phyloP scores from a whole-genome alignment of 2,113 vertebrate species.

The Cyprinodon tularosa region DNA sequence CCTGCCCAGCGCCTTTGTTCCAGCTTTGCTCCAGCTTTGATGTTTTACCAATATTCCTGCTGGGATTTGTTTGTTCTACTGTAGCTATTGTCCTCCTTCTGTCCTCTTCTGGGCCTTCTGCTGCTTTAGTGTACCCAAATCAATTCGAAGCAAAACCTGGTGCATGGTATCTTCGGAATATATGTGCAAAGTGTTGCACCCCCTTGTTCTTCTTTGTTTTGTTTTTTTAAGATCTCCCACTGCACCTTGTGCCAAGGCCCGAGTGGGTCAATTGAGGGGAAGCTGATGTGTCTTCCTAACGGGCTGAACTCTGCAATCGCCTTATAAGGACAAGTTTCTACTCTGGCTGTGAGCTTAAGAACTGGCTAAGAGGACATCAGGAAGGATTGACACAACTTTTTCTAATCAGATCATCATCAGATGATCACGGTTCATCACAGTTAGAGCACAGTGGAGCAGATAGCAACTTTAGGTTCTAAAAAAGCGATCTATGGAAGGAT shows the following conservation, averaged over 20 bases:
- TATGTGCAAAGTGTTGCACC: conserved; percentile 59
- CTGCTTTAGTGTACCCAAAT: conserved; percentile 57
- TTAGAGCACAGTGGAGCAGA: conserved; percentile 43
- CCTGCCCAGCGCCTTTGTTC: conserved; percentile 42
- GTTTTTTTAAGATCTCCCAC: conserved; percentile 27
- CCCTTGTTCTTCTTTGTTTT: conserved; percentile 1
- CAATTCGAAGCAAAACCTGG: conserved; percentile 68
- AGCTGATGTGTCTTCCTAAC: conserved; percentile 59
- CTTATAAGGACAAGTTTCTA: conserved; percentile 60
- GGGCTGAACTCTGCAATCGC: conserved; percentile 55
- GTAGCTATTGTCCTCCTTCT: conserved; percentile 56
- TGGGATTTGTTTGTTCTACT: conserved; percentile 46
- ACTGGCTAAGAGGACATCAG: conserved; percentile 19
- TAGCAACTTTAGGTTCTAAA: conserved; percentile 21
- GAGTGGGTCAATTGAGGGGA: conserved; percentile 39
- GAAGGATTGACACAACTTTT: conserved; percentile 39
- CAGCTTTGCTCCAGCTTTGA: conserved; percentile 54
- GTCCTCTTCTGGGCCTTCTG: conserved; percentile 53
- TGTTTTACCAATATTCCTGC: conserved; percentile 55
- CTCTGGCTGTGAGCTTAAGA: conserved; percentile 28
- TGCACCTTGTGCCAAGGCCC: conserved; percentile 58
- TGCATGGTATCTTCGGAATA: conserved; percentile 65
- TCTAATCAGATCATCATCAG: conserved; percentile 19
- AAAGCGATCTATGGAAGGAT: conserved; percentile 14
- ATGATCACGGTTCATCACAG: conserved; percentile 7